Percentiles rank a stretch among this genome's conserved stretches.
phyloP scores from a whole-genome alignment of 2,797 vertebrate species.

The Poeciliopsis paucimaculata region DNA sequence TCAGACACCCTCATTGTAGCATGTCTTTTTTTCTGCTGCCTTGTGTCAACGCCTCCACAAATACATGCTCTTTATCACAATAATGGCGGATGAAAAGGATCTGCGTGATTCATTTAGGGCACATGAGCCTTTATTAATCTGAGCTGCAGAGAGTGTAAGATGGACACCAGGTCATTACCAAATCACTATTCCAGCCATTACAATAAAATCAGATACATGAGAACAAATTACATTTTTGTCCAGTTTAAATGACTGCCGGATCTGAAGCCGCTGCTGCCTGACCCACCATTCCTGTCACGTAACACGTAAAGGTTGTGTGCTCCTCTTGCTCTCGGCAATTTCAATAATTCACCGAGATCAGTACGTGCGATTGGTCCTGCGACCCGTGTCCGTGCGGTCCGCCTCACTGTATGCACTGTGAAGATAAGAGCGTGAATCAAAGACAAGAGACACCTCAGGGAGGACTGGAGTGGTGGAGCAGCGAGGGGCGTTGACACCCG shows the following conservation, averaged over 20 bases:
- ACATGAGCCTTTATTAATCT: conserved; percentile 58
- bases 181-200: conserved; percentile 48
- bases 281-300: conserved; percentile 53
- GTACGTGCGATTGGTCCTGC: conserved; percentile 60
- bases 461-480: conserved; percentile 46
- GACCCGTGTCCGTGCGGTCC: conserved; percentile 64
- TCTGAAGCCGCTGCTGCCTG: conserved; percentile 35
- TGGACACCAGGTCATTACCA: conserved; percentile 56
- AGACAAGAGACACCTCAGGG: conserved; percentile 64
- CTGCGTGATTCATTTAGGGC: conserved; percentile 54
- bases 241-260: conserved; percentile 45
- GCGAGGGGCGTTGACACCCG: conserved; percentile 34
- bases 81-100: conserved; percentile 53
- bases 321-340: conserved; percentile 69
- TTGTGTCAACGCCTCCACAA: conserved; percentile 65
- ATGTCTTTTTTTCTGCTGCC: conserved; percentile 45
- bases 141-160: conserved; percentile 13
- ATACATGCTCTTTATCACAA: conserved; percentile 60
- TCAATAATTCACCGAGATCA: conserved; percentile 79
- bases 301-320: conserved; percentile 45
- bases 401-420: conserved; percentile 58
- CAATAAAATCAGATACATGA: conserved; percentile 61
- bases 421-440: conserved; percentile 73
- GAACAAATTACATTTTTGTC: conserved; percentile 63
- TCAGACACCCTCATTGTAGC: conserved; percentile 41